Evolutionary conservation across 2,113 vertebrate species (phyloP), one percentile per base, ranked within the genome.

Genomic region (Poeciliopsis prolifica): DNA sequence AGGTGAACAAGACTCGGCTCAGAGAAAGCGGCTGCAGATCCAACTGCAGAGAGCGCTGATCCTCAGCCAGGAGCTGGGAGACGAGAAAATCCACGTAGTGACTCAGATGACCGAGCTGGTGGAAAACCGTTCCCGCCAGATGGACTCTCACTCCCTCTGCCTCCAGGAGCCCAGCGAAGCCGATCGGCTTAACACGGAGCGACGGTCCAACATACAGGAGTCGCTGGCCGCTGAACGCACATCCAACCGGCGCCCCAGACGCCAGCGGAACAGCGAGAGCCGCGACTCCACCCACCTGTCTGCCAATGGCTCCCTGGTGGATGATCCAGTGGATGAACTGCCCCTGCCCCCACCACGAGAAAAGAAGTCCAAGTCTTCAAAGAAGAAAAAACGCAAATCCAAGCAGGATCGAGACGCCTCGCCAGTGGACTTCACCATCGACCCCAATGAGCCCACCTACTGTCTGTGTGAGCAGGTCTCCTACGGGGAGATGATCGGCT

Each of bases 1-100:
- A 88, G 95, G 94, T 15, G 98, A 99, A 93, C 95, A 94, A 1
- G 97, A 99, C 84, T 92, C 90, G 0, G 90, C 92, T 79, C 97
- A 98, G 91, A 95, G 97, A 65, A 99, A 98, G 76, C 96, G 97
- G 0, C 93, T 98, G 72, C 96, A 98, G 93, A 90, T 96, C 88
- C 97, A 98, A 89, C 95, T 99, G 61, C 97, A 99, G 92, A 92
- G 97, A 14, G 97, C 98, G 0, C 93, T 99, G 74, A 99, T 99
- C 90, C 93, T 95, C 91, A 98, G 96, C 86, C 98, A 99, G 83
- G 98, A 99, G 88, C 93, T 99, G 30, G 98, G 98, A 13, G 98
- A 99, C 37, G 97, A 99, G 91, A 99, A 99, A 88, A 98, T 99
- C 87, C 97, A 98, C 7, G 96, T 99, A 75, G 98, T 99, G 62